These are phyloP conservation scores for Cyprinodon tularosa DNA, from an alignment of 2,113 vertebrate species.

Conservation along the genomic window DNA sequence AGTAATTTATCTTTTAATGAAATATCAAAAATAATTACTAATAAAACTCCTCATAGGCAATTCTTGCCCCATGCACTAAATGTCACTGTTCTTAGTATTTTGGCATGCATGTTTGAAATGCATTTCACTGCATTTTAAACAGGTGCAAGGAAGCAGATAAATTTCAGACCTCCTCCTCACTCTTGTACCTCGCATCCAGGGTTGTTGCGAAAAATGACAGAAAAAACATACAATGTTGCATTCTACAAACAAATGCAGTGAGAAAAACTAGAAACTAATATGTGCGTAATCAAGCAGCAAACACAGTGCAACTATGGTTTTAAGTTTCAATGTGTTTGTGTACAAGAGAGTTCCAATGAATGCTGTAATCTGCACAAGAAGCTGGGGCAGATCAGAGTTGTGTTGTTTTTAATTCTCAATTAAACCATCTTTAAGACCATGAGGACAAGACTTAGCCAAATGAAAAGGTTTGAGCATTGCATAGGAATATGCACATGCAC, in stretches of 20 bases:
- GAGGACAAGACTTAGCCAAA: slow-evolving; percentile 14
- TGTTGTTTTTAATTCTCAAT: slow-evolving; percentile 25
- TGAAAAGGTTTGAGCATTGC: slow-evolving; percentile 36
- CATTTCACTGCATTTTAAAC: neutral
- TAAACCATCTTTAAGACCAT: slow-evolving; percentile 9
- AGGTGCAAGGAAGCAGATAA: neutral
- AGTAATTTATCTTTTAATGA: no score
- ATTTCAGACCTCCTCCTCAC: neutral
- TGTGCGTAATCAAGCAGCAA: neutral
- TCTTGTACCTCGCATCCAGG: neutral
- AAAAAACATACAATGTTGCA: neutral
- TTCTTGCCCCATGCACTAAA: neutral
- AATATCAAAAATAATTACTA: no score
- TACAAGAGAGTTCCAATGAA: slow-evolving; percentile 2
- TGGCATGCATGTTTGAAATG: neutral
- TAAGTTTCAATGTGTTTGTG: slow-evolving; percentile 11
- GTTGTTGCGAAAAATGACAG: neutral
- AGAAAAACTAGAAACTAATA: neutral
- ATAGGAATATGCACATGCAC: slow-evolving; percentile 22
- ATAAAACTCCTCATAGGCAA: neutral
- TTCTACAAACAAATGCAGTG: neutral
- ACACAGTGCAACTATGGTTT: neutral
- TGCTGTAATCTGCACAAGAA: slow-evolving; percentile 3
- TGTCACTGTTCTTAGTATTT: neutral
- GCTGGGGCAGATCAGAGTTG: neutral